Evolutionary conservation across 2,888 invertebrate species (phyloP).

Genomic region (Tenthredo mesomela): DNA sequence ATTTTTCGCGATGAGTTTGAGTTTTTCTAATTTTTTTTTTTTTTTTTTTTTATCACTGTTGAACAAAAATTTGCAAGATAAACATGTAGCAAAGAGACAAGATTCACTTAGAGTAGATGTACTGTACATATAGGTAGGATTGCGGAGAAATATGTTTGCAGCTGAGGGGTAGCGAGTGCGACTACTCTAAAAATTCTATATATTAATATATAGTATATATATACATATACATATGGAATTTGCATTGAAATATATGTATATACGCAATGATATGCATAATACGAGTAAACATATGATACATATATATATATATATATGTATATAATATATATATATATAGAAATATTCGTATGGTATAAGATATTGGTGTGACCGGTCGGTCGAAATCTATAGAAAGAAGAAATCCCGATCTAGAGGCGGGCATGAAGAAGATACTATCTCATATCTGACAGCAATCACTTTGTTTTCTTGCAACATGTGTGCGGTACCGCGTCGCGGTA

Average conservation of each 20-base stretch:
- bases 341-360: neutral
- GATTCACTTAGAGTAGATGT: too few relatives aligned
- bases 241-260: too few relatives aligned
- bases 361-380: neutral
- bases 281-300: slow-evolving; percentile 13
- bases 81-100: too few relatives aligned
- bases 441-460: slow-evolving; percentile 52
- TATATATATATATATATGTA: neutral
- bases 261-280: neutral
- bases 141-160: too few relatives aligned
- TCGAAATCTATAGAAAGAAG: neutral
- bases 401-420: neutral
- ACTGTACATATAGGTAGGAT: too few relatives aligned
- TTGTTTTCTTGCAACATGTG: slow-evolving; percentile 44
- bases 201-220: neutral
- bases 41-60: too few relatives aligned
- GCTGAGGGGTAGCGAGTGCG: too few relatives aligned
- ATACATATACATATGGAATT: too few relatives aligned
- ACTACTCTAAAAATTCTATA: neutral
- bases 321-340: neutral
- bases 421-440: slow-evolving; percentile 26
- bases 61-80: too few relatives aligned
- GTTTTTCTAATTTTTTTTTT: too few relatives aligned
- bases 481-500: neutral
- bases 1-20: too few relatives aligned